Base-by-base conservation (phyloP, 1,140 invertebrate genomes). In the Drosophila neocordata region DNA sequence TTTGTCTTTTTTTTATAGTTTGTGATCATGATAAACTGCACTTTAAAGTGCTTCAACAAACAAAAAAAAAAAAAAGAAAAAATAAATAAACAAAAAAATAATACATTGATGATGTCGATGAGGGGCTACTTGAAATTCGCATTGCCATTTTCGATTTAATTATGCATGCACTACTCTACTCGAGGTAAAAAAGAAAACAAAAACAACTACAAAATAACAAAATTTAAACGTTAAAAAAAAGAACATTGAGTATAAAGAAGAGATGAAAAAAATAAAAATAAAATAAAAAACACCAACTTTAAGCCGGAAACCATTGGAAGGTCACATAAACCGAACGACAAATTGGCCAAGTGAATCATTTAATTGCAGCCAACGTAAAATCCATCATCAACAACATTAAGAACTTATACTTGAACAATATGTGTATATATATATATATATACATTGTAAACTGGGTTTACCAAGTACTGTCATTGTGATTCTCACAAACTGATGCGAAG, bases 341-440 rank as follows among this genome's bases (percentile, higher is more conserved):
- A 63, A 61, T 58, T 84, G 73, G 67, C 65, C 65, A 75, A 75
- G 66, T 81, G 81, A 87, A 68, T 82, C 83, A 87, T 69, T 78
- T 61, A 84, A 77, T 84, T 58, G 57, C 77, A 75, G 78, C 78
- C 81, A 67, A 85, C 82, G 65, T 74, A 53, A 57, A 61, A 77
- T 62, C 66, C 65, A 77, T 73, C 77, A 77, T 38, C 59, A 51
- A 38, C 55, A 35, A 51, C 44, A 65, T 63, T 34, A 78, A 52
- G 11, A 51, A 41, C 51, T 31, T 24, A 51, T 8, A 38, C n/a
- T 58, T 67, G n/a, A n/a, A n/a, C n/a, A n/a, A n/a, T n/a, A 41
- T 62, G 34, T 24, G 4, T 24, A 31, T 31, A 6, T 31, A 31
- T 31, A 31, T 31, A 74, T 61, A 18, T 51, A 52, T 20, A 35